Conservation (phyloP, 2,797 vertebrate genomes). For the Lepidocolaptes lacrymiger region DNA sequence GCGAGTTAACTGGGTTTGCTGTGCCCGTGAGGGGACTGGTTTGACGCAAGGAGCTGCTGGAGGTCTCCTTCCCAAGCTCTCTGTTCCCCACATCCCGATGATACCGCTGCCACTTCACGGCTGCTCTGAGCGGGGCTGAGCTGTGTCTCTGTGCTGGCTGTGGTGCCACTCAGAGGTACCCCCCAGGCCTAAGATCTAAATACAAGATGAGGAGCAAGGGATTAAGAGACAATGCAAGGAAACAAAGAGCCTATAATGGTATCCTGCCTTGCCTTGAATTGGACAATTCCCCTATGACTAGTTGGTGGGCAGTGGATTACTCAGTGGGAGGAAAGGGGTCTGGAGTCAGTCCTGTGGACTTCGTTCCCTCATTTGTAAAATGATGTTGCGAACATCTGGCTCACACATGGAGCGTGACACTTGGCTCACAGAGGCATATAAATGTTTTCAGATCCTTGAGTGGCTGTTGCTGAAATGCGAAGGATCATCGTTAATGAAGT, state of each 20-base stretch:
- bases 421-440: conserved; percentile 51
- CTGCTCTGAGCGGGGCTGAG: neutral
- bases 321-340: conserved; percentile 53
- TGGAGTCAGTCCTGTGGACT: conserved; percentile 56
- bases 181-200: neutral
- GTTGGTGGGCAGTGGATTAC: conserved; percentile 52
- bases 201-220: neutral
- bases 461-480: conserved; percentile 66
- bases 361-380: conserved; percentile 33
- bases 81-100: neutral
- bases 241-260: conserved; percentile 49
- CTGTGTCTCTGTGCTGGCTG: neutral
- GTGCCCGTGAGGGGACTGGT: neutral
- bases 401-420: conserved; percentile 57
- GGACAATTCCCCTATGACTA: conserved; percentile 52
- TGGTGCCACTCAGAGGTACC: neutral
- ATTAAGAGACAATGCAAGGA: conserved; percentile 38
- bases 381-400: conserved; percentile 59
- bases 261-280: conserved; percentile 49
- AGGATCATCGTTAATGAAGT: conserved; percentile 58
- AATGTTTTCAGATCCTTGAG: conserved; percentile 64
- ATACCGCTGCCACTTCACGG: neutral
- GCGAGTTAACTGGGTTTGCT: neutral
- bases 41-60: neutral
- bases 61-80: neutral